Percentiles rank a stretch among this genome's conserved stretches.
phyloP scores from a whole-genome alignment of 2,113 vertebrate species.

The Myocastor coypus region DNA sequence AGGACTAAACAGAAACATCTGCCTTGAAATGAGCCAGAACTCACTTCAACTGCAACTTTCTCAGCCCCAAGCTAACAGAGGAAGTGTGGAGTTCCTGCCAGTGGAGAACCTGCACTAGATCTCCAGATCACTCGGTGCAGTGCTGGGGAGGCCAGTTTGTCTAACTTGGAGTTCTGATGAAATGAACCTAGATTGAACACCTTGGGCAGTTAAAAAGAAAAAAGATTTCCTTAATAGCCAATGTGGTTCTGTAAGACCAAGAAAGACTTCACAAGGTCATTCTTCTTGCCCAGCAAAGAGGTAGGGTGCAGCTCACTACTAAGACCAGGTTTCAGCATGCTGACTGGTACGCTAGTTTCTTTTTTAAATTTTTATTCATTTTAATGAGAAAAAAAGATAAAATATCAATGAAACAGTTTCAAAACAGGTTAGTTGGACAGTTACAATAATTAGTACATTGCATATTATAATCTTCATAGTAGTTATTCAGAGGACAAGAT shows the following conservation, averaged over 20 bases:
- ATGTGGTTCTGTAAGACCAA: not conserved
- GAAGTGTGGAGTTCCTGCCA: not conserved
- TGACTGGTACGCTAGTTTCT: not conserved
- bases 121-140: accelerated
- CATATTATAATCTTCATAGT: too few relatives aligned
- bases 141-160: accelerated
- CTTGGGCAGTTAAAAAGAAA: not conserved
- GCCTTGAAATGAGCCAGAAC: not conserved
- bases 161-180: not conserved
- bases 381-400: too few relatives aligned
- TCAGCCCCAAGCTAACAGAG: not conserved
- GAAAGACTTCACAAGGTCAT: not conserved
- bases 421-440: too few relatives aligned
- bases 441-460: too few relatives aligned
- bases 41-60: not conserved
- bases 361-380: too few relatives aligned
- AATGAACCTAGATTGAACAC: not conserved
- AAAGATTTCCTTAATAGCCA: not conserved
- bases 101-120: not conserved
- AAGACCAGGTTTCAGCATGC: not conserved
- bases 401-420: too few relatives aligned
- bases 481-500: too few relatives aligned
- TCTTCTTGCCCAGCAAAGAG: not conserved
- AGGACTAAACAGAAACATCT: not conserved
- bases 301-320: not conserved